Conservation (phyloP, 37 sponge, comb jelly and placozoan species). For the Hexactinellida sp. region DNA sequence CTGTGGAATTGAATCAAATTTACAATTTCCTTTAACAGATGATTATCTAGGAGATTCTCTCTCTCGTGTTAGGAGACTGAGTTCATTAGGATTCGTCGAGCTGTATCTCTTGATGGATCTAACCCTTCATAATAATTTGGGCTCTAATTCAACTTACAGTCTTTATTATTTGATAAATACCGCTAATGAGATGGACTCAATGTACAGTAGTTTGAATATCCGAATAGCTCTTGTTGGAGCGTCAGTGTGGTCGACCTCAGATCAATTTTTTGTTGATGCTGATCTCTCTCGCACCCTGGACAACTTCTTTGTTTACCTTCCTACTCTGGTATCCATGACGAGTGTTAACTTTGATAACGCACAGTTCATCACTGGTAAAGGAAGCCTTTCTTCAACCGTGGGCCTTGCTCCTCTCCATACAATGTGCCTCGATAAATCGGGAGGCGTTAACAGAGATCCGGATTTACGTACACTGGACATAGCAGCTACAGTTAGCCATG, state of each 20-base stretch:
- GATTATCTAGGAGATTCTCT: background rate
- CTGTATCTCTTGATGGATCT: constrained; percentile 1
- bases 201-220: background rate
- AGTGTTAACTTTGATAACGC: background rate
- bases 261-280: background rate
- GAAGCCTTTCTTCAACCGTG: background rate
- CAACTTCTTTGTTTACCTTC: background rate
- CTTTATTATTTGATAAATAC: background rate
- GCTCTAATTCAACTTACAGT: background rate
- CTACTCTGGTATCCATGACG: background rate
- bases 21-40: background rate
- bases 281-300: background rate
- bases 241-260: background rate
- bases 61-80: background rate
- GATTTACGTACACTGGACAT: background rate
- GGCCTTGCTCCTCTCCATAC: background rate
- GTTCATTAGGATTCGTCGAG: background rate
- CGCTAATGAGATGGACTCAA: background rate
- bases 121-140: background rate
- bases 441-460: background rate
- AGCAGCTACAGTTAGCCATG: background rate
- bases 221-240: background rate
- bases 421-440: background rate
- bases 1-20: background rate
- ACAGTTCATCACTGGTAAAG: background rate